Conservation (phyloP, 2,113 vertebrate genomes). For the Labeo catla region DNA sequence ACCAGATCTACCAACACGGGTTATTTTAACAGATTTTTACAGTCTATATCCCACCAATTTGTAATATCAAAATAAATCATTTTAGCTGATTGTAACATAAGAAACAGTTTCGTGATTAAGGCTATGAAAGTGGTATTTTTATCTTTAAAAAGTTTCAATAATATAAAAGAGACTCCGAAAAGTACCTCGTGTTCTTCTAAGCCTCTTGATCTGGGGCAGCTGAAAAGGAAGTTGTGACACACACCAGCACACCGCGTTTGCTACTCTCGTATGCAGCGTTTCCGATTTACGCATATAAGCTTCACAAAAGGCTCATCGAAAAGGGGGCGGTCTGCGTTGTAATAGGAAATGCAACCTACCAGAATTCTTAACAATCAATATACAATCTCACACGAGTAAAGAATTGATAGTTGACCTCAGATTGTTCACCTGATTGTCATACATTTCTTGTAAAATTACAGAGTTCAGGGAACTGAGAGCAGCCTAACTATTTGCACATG, state of each 20-base stretch:
- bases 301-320: slow-evolving; percentile 28
- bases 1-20: background rate
- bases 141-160: background rate
- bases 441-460: slow-evolving; percentile 23
- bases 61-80: no score
- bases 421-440: slow-evolving; percentile 21
- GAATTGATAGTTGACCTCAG: background rate
- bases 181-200: slow-evolving; percentile 64
- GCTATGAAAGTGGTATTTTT: background rate
- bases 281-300: slow-evolving; percentile 59
- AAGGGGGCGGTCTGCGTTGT: slow-evolving; percentile 35
- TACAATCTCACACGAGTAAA: background rate
- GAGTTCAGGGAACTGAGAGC: slow-evolving; percentile 21
- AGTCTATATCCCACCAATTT: background rate
- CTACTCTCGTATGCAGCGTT: slow-evolving; percentile 55
- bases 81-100: background rate
- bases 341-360: slow-evolving; percentile 22
- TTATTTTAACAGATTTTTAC: background rate
- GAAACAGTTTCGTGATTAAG: background rate
- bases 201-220: slow-evolving; percentile 59
- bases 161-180: slow-evolving; percentile 1
- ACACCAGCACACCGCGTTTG: slow-evolving; percentile 55
- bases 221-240: slow-evolving; percentile 78
- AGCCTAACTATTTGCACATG: background rate
- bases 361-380: slow-evolving; percentile 7